Conservation (phyloP, 2,888 invertebrate species). For the Nomada hirtipes region DNA sequence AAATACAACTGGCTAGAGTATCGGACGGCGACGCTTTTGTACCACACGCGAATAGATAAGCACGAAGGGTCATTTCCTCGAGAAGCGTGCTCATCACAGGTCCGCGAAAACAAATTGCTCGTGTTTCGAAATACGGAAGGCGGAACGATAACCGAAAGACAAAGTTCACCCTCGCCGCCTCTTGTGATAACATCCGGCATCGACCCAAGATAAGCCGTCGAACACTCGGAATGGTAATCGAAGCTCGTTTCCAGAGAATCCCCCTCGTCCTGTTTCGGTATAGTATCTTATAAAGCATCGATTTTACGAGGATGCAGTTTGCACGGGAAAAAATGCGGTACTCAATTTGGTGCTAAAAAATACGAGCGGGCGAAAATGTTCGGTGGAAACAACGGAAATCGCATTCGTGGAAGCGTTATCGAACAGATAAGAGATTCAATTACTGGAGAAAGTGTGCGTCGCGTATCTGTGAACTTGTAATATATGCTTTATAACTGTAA, state of each 20-base stretch:
- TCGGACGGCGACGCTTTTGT: slow-evolving; percentile 10
- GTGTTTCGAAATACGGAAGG: slow-evolving; percentile 62
- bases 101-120: slow-evolving; percentile 57
- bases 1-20: slow-evolving; percentile 7
- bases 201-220: slow-evolving; percentile 53
- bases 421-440: slow-evolving; percentile 46
- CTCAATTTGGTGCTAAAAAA: no score
- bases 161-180: slow-evolving; percentile 54
- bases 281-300: slow-evolving; percentile 7
- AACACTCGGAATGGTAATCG: slow-evolving; percentile 16
- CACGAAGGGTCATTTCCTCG: slow-evolving; percentile 48
- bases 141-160: slow-evolving; percentile 61
- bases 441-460: slow-evolving; percentile 21
- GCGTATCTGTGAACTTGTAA: slow-evolving; percentile 26
- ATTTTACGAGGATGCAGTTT: slow-evolving; percentile 1
- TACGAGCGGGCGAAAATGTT: not conserved
- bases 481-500: slow-evolving; percentile 45
- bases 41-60: slow-evolving; percentile 42
- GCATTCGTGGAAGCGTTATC: slow-evolving; percentile 21
- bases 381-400: not conserved
- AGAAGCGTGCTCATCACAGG: slow-evolving; percentile 32
- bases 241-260: slow-evolving; percentile 4
- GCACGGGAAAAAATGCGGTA: not conserved
- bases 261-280: not conserved
- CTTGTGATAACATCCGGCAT: slow-evolving; percentile 46